Percentiles rank a stretch among this genome's conserved stretches.
phyloP scores from a whole-genome alignment of 2,888 invertebrate species.

The Psylliodes chrysocephalus region DNA sequence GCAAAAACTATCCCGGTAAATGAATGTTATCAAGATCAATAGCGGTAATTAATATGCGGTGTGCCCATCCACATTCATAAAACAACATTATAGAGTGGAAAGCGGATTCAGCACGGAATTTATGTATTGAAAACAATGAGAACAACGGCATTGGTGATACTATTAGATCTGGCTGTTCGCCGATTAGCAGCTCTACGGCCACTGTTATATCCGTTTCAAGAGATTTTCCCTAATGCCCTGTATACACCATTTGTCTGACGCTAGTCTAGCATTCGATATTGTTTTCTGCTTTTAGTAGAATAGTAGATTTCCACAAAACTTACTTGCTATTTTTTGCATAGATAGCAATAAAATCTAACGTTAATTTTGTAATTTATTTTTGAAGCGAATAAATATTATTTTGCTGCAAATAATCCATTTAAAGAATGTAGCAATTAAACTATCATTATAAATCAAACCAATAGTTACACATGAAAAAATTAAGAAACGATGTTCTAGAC shows the following conservation, averaged over 20 bases:
- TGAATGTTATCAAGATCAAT: slow-evolving; percentile 44
- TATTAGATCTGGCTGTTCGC: slow-evolving; percentile 43
- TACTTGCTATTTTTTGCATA: no score
- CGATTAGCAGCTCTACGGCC: slow-evolving; percentile 40
- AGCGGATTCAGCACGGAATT: slow-evolving; percentile 56
- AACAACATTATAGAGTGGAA: slow-evolving; percentile 53
- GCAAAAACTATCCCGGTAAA: slow-evolving; percentile 31
- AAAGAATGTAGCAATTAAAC: no score
- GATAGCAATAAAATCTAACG: no score
- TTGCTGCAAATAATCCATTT: no score
- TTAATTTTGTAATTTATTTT: no score
- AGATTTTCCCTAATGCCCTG: slow-evolving; percentile 21
- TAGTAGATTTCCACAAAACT: no score
- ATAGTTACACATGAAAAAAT: no score
- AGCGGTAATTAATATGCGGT: slow-evolving; percentile 52
- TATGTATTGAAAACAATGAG: slow-evolving; percentile 61
- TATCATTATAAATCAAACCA: no score
- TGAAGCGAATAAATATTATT: no score
- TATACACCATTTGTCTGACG: neutral
- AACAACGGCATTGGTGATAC: slow-evolving; percentile 53
- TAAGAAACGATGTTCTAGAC: no score
- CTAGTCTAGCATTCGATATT: no score
- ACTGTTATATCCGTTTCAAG: slow-evolving; percentile 20
- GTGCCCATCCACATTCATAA: slow-evolving; percentile 47
- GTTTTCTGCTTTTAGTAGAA: no score